Conservation (phyloP, 2,797 vertebrate genomes). For the Tragelaphus oryx region DNA sequence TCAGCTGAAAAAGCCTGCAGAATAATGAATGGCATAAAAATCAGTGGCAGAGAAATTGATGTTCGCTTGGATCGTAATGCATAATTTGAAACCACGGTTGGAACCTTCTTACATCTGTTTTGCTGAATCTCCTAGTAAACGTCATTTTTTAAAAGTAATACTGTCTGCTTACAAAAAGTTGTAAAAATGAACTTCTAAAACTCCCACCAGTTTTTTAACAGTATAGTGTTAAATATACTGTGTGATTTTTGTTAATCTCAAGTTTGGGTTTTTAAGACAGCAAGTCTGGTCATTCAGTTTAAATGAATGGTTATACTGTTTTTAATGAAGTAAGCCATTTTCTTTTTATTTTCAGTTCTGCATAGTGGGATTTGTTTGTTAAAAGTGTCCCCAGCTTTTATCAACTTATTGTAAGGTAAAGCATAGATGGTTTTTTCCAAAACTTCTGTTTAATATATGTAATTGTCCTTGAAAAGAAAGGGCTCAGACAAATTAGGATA, state of each 20-base stretch:
- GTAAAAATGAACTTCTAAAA: conserved; percentile 85
- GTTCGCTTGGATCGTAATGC: conserved; percentile 97
- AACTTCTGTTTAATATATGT: conserved; percentile 76
- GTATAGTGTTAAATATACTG: conserved; percentile 89
- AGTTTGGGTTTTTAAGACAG: conserved; percentile 90
- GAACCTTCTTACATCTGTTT: conserved; percentile 86
- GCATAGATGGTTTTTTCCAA: conserved; percentile 57
- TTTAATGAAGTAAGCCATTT: conserved; percentile 89
- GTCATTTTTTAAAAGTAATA: conserved; percentile 86
- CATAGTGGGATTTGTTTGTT: conserved; percentile 80
- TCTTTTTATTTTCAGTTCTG: conserved; percentile 79
- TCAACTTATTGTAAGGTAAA: conserved; percentile 75
- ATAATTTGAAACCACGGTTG: conserved; percentile 83
- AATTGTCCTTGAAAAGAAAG: conserved; percentile 79
- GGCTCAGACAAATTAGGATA: conserved; percentile 76
- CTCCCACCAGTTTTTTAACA: conserved; percentile 86
- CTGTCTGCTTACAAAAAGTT: conserved; percentile 82
- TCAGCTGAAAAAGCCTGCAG: conserved; percentile 96
- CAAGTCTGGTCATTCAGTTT: conserved; percentile 92
- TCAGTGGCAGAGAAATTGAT: conserved; percentile 97
- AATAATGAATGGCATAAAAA: conserved; percentile 99
- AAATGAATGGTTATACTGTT: conserved; percentile 90
- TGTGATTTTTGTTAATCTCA: conserved; percentile 86
- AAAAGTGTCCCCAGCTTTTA: conserved; percentile 67
- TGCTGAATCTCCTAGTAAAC: conserved; percentile 92